Conservation (phyloP, 2,888 invertebrate species). For the Dryadula phaetusa region DNA sequence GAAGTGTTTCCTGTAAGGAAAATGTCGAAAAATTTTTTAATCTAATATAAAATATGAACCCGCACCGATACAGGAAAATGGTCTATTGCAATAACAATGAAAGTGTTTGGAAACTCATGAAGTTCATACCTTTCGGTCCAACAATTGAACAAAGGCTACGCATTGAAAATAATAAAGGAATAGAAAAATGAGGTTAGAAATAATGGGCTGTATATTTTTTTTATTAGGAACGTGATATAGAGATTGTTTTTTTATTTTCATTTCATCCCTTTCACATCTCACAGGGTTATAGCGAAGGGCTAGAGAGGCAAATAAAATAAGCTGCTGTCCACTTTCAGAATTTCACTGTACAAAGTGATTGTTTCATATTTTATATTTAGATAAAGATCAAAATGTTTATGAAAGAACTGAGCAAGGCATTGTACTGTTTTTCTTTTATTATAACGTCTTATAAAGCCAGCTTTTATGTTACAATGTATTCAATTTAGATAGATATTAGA, state of each 20-base stretch:
- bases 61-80: not conserved
- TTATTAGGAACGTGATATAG: not conserved
- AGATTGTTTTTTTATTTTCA: not conserved
- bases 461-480: not conserved
- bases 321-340: no score
- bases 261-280: not conserved
- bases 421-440: no score
- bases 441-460: no score
- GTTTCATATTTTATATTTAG: not conserved
- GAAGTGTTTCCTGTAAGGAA: slow-evolving; percentile 1
- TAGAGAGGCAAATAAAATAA: not conserved
- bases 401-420: no score
- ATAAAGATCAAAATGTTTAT: not conserved
- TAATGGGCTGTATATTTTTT: not conserved
- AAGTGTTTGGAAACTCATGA: slow-evolving; percentile 35
- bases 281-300: not conserved
- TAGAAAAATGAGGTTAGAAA: slow-evolving; percentile 9
- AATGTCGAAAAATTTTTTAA: not conserved
- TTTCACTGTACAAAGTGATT: not conserved
- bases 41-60: slow-evolving; percentile 8
- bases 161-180: slow-evolving; percentile 31
- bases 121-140: slow-evolving; percentile 30
- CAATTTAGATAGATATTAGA: no score
- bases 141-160: slow-evolving; percentile 31
- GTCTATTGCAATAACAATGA: slow-evolving; percentile 27